Evolutionary conservation across 1,140 invertebrate genomes (phyloP), one percentile per base, ranked within the genome.

Genomic region (Ceratina calcarata): DNA sequence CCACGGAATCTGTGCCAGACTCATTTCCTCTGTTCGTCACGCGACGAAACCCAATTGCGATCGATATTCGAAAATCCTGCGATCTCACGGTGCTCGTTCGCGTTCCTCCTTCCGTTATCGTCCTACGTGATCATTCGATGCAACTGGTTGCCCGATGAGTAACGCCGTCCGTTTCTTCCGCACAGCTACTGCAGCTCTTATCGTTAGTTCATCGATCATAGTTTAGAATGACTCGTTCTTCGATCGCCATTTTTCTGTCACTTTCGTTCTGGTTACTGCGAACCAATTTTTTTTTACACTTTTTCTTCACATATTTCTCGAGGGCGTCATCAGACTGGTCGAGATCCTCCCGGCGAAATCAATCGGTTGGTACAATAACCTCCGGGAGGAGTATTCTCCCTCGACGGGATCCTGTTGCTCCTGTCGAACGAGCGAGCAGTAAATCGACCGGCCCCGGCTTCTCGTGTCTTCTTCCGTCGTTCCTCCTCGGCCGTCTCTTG

Each of bases 1-100:
- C 58, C 67, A 72, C 24, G 73, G 84, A 85, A 85, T 85, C 79
- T 82, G 79, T 82, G 83, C 83, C 84, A 82, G 62, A 20, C 64
- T 49, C 45, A 32, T 32, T 32, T 32, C 27, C 27, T 32, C 45
- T n/a, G n/a, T n/a, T n/a, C 64, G 18, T 20, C 49, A 65, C 78
- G 82, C 79, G 79, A 82, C 84, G 78, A 85, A 86, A 85, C 80
- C 78, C 53, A 72, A 71, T 69, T 58, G 61, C 78, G 60, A 78
- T 80, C 73, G 73, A 85, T 81, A 77, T 84, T 85, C 74, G 37
- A 32, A 27, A 18, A n/a, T n/a, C n/a, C n/a, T n/a, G n/a, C n/a
- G n/a, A n/a, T n/a, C n/a, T n/a, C n/a, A n/a, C n/a, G n/a, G n/a
- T n/a, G n/a, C n/a, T n/a, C n/a, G n/a, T n/a, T n/a, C n/a, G n/a